Conservation (phyloP, 30 jellyfish, hydroid and myxozoan species). For the Haliclystus octoradiatus region DNA sequence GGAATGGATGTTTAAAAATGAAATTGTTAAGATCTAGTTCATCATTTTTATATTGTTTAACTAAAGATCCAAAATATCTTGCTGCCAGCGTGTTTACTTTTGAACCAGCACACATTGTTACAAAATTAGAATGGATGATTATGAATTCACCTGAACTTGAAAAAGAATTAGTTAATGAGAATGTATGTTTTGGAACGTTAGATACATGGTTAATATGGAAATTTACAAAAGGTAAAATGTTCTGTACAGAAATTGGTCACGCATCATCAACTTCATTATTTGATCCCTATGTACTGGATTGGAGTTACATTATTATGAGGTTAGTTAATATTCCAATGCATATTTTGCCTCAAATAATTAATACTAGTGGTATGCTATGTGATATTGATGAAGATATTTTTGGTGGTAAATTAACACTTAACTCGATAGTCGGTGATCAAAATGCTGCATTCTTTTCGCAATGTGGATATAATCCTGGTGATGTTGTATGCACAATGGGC, state of each 20-base stretch:
- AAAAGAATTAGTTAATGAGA: constrained; percentile 40
- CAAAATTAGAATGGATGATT: not conserved
- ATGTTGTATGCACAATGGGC: constrained; percentile 56
- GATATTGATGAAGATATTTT: constrained; percentile 58
- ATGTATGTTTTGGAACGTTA: constrained; percentile 64
- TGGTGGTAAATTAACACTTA: constrained; percentile 74
- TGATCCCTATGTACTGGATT: not conserved
- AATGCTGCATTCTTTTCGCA: constrained; percentile 83
- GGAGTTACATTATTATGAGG: not conserved
- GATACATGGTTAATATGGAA: constrained; percentile 89
- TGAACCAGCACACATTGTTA: not conserved
- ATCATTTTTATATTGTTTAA: not conserved
- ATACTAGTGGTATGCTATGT: constrained; percentile 30
- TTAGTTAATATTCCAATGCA: not conserved
- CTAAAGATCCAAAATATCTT: not conserved
- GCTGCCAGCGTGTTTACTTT: not conserved
- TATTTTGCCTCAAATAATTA: not conserved
- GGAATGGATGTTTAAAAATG: constrained; percentile 13
- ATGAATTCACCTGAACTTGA: not conserved
- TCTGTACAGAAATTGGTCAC: not conserved
- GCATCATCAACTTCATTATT: not conserved
- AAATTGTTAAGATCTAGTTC: not conserved
- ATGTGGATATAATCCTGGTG: constrained; percentile 69
- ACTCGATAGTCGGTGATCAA: constrained; percentile 72
- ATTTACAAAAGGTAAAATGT: constrained; percentile 13